Evolutionary conservation across 2,113 vertebrate genomes (phyloP).

Genomic region (Microtus montanus): DNA sequence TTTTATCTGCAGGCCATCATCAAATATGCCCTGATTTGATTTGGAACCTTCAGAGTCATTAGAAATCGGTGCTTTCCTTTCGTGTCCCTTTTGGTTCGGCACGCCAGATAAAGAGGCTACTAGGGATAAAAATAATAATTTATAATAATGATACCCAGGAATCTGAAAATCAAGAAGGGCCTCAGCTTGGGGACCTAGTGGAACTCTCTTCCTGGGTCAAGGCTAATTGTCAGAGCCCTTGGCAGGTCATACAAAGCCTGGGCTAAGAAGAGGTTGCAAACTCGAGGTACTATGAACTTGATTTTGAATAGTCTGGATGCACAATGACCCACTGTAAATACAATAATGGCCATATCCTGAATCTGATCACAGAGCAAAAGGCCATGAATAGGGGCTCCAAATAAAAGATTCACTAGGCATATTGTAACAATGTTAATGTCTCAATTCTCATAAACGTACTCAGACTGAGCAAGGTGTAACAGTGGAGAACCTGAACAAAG

Average conservation of each 20-base stretch:
- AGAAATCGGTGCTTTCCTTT: background rate
- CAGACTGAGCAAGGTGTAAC: background rate
- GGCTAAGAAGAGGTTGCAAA: background rate
- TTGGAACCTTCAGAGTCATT: background rate
- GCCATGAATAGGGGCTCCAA: background rate
- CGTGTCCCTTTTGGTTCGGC: background rate
- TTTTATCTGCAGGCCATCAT: background rate
- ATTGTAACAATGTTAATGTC: background rate
- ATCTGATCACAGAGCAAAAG: background rate
- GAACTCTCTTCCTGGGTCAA: background rate
- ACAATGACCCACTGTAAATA: background rate
- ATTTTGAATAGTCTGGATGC: background rate
- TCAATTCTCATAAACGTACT: background rate
- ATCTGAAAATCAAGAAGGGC: background rate
- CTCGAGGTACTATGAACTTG: background rate
- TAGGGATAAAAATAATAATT: background rate
- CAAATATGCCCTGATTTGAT: conserved; percentile 20
- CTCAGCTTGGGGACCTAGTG: background rate
- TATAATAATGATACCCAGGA: background rate
- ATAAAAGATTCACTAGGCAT: background rate
- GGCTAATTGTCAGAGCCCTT: background rate
- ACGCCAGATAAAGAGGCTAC: background rate
- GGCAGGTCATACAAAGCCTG: background rate
- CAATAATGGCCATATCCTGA: background rate
- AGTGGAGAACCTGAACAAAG: background rate